Percentiles rank a stretch among this genome's conserved stretches.
Conservation (phyloP, 2,797 vertebrate species). For the Takifugu rubripes region DNA sequence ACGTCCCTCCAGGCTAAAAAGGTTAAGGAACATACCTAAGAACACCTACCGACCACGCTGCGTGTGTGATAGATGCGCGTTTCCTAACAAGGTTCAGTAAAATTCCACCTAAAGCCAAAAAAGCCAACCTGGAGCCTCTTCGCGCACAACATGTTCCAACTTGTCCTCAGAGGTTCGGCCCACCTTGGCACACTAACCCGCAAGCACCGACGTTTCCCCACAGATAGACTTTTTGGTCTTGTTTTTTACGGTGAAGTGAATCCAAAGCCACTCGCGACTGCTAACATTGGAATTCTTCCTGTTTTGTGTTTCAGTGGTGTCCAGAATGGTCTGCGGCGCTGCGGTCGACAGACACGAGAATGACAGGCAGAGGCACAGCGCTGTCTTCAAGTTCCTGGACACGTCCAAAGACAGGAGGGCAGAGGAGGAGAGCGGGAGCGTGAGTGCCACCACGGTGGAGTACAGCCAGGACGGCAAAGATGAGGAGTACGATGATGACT, state of each 20-base stretch:
- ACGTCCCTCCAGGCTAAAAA: constrained; percentile 7
- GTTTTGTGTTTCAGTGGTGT: constrained; percentile 54
- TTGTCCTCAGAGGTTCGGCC: constrained; percentile 49
- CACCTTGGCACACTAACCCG: constrained; percentile 41
- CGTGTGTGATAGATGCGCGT: constrained; percentile 3
- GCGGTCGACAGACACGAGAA: constrained; percentile 72
- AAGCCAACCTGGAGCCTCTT: constrained; percentile 9
- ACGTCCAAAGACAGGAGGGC: constrained; percentile 50
- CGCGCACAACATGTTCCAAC: constrained; percentile 60
- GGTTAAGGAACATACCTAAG: background rate
- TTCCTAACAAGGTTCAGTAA: constrained; percentile 17
- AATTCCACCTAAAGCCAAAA: constrained; percentile 11
- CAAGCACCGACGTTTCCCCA: background rate
- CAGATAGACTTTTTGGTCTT: background rate
- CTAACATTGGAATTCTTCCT: background rate
- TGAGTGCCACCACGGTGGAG: constrained; percentile 27
- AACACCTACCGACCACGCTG: constrained; percentile 6
- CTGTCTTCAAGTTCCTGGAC: constrained; percentile 71
- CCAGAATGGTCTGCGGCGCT: constrained; percentile 60
- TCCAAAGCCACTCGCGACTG: too few relatives aligned
- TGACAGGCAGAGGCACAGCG: constrained; percentile 64
- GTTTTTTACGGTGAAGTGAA: background rate
- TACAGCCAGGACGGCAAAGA: constrained; percentile 34
- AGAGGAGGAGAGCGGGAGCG: constrained; percentile 45
- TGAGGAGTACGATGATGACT: constrained; percentile 52